These are phyloP conservation scores for Drosophila emarginata DNA, from an alignment of 2,888 invertebrate species.

Conservation along the genomic window DNA sequence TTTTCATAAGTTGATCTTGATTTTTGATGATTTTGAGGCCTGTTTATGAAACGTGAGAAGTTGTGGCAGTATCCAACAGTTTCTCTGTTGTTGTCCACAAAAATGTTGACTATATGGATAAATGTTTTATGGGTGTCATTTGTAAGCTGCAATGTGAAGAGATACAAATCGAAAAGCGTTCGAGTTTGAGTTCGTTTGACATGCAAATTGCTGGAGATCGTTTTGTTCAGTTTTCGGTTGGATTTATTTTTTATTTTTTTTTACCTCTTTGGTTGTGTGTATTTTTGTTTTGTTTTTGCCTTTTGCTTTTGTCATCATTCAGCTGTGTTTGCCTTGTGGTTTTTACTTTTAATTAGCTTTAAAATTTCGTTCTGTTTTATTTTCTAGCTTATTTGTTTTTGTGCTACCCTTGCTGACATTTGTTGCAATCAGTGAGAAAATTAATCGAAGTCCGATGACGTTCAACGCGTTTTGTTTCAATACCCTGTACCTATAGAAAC, in stretches of 20 bases:
- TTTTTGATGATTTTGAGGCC: conserved; percentile 2
- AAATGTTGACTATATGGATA: conserved; percentile 11
- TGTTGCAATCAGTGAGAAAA: conserved; percentile 73
- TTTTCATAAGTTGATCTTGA: conserved; percentile 15
- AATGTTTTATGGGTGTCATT: conserved; percentile 44
- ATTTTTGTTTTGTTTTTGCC: conserved; percentile 19
- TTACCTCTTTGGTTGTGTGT: background rate
- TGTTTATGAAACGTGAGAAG: conserved; percentile 54
- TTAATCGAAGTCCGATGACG: conserved; percentile 43
- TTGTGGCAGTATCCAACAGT: conserved; percentile 46
- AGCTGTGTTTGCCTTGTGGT: conserved; percentile 29
- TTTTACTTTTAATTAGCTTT: conserved; percentile 57
- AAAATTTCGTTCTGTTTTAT: conserved; percentile 34
- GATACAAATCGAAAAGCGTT: conserved; percentile 27
- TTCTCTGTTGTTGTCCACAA: background rate
- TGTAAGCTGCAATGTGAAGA: conserved; percentile 44
- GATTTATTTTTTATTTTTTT: conserved; percentile 54
- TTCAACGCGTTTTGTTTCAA: conserved; percentile 13
- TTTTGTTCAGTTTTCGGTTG: conserved; percentile 51
- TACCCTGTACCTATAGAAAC: conserved; percentile 1
- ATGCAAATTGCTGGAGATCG: conserved; percentile 66
- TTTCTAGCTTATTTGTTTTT: conserved; percentile 45
- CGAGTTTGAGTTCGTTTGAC: conserved; percentile 54
- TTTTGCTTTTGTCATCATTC: conserved; percentile 14
- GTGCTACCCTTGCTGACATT: conserved; percentile 45